Evolutionary conservation across 1,140 invertebrate species (phyloP), one percentile per base, ranked within the genome.

Genomic region (Vanessa tameamea): DNA sequence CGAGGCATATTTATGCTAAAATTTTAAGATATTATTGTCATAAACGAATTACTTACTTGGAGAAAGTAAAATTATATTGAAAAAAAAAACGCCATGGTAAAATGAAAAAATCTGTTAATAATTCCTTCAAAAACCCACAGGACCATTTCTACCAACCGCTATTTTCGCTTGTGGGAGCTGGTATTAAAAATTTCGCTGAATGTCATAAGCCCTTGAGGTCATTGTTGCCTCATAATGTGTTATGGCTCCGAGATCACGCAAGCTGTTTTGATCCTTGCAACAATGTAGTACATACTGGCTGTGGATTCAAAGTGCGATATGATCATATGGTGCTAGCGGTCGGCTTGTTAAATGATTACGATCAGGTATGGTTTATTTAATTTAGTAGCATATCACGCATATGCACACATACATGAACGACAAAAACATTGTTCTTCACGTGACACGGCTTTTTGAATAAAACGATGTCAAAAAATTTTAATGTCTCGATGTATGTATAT

Each of bases 141-240:
- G 88, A 93, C 16, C 98, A 99, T 93, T 99, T 98, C 92, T 99
- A 99, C 93, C 98, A 99, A 90, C 97, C 98, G 0, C 93, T 98
- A 84, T 99, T 98, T 91, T 99, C 98, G 0, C 90, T 99, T 43
- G 95, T 99, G 64, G 98, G 98, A 0, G 97, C 95, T 50, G 98
- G 98, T 0, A 94, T 98, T 71, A 97, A 96, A 87, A 93, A 90
- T 15, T 82, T 98, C 16, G 87, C 95, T 2, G 87, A 95, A 0
- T 95, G 96, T 13, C 90, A 92, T 48, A 94, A 93, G 72, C 84
- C 93, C 3, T 97, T 96, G 94, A 90, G 89, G 75, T 84, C 94
- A 20, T 95, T 98, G 23, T 87, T 99, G 26, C 97, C 98, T 1
- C 92, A 93, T 77, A 94, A 95, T 69, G 95, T 95, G 6, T 93